Conservation (phyloP, 2,113 vertebrate species). For the Pithys albifrons region DNA sequence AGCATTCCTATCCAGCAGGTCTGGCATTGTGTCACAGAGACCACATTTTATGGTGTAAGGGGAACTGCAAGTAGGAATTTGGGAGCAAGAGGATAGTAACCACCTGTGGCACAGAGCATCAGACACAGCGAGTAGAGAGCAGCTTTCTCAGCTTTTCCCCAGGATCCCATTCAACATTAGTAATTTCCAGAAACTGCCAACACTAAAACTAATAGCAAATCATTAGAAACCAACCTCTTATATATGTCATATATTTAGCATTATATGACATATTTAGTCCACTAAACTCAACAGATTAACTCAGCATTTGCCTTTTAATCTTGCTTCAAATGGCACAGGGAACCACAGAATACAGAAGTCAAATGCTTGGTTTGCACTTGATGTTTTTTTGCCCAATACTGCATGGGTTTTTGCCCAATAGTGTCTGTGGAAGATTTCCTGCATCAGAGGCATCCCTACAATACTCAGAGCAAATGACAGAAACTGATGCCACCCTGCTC, state of each 20-base stretch:
- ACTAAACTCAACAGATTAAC: background rate
- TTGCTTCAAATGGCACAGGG: background rate
- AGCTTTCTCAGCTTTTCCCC: background rate
- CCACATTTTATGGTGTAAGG: background rate
- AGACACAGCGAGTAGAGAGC: background rate
- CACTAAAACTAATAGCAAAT: background rate
- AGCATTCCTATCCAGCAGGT: background rate
- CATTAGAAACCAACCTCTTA: background rate
- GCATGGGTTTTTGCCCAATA: background rate
- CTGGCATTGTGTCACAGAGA: background rate
- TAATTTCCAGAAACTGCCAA: constrained; percentile 9
- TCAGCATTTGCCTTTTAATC: background rate
- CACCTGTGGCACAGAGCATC: background rate
- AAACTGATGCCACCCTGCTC: background rate
- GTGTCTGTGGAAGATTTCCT: background rate
- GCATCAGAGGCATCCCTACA: background rate
- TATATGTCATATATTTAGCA: background rate
- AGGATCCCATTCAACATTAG: background rate
- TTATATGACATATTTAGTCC: background rate
- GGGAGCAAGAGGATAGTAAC: background rate
- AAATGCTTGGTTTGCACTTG: background rate
- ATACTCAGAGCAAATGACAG: background rate
- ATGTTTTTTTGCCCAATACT: too few species aligned
- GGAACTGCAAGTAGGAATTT: background rate
- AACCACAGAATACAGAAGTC: background rate